Percentiles rank a stretch among this genome's conserved stretches.
phyloP scores from a whole-genome alignment of 2,888 invertebrate genomes.

The Harpagoxenus sublaevis region DNA sequence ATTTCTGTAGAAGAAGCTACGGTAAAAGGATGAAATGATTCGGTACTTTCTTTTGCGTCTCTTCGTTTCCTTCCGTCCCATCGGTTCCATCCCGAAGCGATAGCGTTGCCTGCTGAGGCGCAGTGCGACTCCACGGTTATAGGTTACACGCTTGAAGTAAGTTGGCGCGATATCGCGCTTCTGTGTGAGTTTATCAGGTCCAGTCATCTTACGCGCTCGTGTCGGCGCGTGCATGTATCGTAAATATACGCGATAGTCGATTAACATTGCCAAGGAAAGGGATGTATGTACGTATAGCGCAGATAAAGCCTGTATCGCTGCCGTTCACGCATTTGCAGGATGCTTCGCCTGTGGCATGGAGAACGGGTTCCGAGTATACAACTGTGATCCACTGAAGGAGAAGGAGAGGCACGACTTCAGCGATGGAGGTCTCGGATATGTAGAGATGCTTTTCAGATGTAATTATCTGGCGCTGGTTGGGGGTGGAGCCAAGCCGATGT shows the following conservation, averaged over 20 bases:
- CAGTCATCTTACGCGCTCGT: constrained; percentile 7
- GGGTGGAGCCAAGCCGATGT: constrained; percentile 96
- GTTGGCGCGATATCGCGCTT: constrained; percentile 20
- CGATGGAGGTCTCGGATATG: constrained; percentile 96
- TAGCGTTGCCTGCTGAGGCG: background rate
- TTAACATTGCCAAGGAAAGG: constrained; percentile 51
- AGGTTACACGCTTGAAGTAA: background rate
- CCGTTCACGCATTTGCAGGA: constrained; percentile 88
- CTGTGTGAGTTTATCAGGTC: constrained; percentile 54
- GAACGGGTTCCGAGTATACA: constrained; percentile 98
- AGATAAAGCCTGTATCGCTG: constrained; percentile 74
- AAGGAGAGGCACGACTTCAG: constrained; percentile 98
- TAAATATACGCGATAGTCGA: constrained; percentile 18
- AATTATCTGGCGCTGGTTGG: constrained; percentile 99
- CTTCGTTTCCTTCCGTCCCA: background rate
- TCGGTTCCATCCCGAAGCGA: background rate
- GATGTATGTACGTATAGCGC: constrained; percentile 30
- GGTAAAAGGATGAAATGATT: background rate
- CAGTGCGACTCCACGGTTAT: too few species aligned
- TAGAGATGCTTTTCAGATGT: constrained; percentile 99
- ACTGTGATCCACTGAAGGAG: constrained; percentile 98
- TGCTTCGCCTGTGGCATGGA: constrained; percentile 99
- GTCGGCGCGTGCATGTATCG: background rate
- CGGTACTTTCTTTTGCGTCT: background rate
- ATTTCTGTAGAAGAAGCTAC: background rate